Base-by-base conservation (phyloP, 1,140 invertebrate genomes). In the Stegodyphus mimosarum region DNA sequence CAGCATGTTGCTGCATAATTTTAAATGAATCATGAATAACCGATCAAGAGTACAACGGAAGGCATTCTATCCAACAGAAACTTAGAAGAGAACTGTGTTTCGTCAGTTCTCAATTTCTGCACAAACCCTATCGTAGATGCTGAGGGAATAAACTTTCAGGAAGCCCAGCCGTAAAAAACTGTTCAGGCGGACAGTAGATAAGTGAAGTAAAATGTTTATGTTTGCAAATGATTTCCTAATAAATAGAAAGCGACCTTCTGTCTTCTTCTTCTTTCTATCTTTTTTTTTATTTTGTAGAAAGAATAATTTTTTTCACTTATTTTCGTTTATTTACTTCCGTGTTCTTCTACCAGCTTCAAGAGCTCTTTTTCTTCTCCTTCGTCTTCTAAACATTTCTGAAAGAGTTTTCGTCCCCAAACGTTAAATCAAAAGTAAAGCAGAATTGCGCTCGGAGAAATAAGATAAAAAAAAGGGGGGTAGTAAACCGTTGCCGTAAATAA, bases 141-240 rank as follows among this genome's bases (percentile, higher is more conserved):
- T 52, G 52, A 83, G 79, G 49, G 51, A 73, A 76, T 76, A 76
- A 83, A 83, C 81, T 83, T 83, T 83, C 55, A 83, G 73, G 81
- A 72, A 75, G 75, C 63, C 69, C 18, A 11, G 72, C 72, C 81
- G 72, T 76, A 83, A 83, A 83, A 83, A 83, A 53, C 18, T 17
- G n/a, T 50, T 69, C 63, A 49, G 53, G 72, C 71, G 73, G 52
- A 55, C 18, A 63, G 72, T 63, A 75, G 81, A 83, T 83, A 83
- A 83, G 60, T 70, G 60, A 60, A 83, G 72, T 75, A 83, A 83
- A 83, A 83, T 83, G 81, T 83, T 83, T 83, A 83, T 69, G 81
- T 75, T 83, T 83, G 81, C 72, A 83, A 83, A 83, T 83, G 81
- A 83, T 83, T 83, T 83, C 70, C 81, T 83, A 83, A 83, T 83